These are phyloP conservation scores for Benitochromis conjunctus DNA, from an alignment of 2,113 vertebrate species.

Conservation along the genomic window DNA sequence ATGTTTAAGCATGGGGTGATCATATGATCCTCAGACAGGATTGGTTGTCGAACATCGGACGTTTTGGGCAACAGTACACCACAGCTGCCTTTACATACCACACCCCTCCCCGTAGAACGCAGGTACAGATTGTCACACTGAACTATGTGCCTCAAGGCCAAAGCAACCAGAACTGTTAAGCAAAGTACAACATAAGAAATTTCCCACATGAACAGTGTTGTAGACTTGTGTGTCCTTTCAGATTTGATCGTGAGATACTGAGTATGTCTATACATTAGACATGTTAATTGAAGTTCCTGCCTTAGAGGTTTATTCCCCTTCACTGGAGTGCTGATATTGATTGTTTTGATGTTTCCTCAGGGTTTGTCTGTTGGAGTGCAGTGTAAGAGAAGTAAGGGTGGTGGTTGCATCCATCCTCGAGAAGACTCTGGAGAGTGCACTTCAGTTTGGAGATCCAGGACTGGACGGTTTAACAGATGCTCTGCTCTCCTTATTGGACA, in stretches of 20 bases:
- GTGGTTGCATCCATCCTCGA: constrained; percentile 95
- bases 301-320: not conserved
- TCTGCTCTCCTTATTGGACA: constrained; percentile 91
- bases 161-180: not conserved
- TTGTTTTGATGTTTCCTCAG: constrained; percentile 50
- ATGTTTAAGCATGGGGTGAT: constrained; percentile 25
- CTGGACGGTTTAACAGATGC: constrained; percentile 85
- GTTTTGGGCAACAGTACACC: constrained; percentile 15
- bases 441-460: constrained; percentile 87
- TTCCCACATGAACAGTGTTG: not conserved
- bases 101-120: not conserved
- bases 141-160: not conserved
- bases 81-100: not conserved
- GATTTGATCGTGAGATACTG: not conserved
- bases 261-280: not conserved
- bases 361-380: constrained; percentile 92
- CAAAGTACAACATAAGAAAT: not conserved
- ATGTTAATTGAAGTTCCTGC: not conserved
- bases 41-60: constrained; percentile 45
- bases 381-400: constrained; percentile 89
- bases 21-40: constrained; percentile 11
- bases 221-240: not conserved
- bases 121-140: not conserved
- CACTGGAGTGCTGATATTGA: not conserved
- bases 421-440: constrained; percentile 94